Evolutionary conservation across 2,113 vertebrate species (phyloP).

Genomic region (Acrocephalus arundinaceus): DNA sequence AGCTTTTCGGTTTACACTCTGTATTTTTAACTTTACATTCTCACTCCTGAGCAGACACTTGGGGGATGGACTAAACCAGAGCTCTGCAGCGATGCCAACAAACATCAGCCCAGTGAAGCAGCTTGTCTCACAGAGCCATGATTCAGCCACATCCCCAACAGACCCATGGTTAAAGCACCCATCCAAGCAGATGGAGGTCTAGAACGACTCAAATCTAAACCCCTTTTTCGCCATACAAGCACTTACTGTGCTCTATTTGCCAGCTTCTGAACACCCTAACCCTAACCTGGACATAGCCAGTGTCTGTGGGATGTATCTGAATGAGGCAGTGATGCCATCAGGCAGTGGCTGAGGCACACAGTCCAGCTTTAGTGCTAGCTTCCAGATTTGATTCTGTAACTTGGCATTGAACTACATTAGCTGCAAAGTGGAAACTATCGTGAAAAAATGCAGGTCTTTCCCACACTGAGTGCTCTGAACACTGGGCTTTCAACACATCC

Average conservation of each 20-base stretch:
- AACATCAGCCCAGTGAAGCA: neutral
- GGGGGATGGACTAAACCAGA: neutral
- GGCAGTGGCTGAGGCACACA: neutral
- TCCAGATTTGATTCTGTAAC: neutral
- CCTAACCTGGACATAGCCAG: neutral
- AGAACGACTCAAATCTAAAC: neutral
- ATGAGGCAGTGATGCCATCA: fast-evolving
- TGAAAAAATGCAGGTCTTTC: neutral
- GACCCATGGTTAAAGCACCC: neutral
- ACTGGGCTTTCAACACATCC: neutral
- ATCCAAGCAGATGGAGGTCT: neutral
- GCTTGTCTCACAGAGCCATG: neutral
- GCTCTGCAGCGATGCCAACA: neutral
- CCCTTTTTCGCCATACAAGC: neutral
- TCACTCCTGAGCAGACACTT: neutral
- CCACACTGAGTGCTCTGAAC: neutral
- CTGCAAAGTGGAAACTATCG: neutral
- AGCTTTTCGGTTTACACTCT: neutral
- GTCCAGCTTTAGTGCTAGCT: neutral
- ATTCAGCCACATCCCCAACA: neutral
- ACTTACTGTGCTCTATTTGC: neutral
- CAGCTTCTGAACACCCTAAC: neutral
- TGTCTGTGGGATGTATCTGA: neutral
- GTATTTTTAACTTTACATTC: neutral
- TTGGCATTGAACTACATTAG: neutral